A percentile compares a stretch with the other conserved stretches of the same genome.
These are phyloP conservation scores for Meandrina meandrites DNA, from an alignment of 92 coral and sea anemone genomes.

Conservation along the genomic window DNA sequence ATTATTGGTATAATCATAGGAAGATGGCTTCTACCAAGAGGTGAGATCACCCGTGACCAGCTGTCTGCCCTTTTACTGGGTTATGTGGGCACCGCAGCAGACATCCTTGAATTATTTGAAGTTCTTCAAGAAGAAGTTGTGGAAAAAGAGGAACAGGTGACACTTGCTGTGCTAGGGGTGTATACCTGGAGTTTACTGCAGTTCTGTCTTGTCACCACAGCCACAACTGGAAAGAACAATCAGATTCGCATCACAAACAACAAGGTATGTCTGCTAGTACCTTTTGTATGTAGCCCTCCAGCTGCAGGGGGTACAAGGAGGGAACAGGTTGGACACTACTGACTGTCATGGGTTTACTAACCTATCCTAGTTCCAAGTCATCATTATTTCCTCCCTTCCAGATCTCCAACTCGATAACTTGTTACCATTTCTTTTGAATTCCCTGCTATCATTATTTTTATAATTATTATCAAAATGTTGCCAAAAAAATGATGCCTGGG, in stretches of 20 bases:
- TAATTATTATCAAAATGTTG: no score
- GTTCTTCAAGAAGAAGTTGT: conserved; percentile 86
- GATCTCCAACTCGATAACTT: no score
- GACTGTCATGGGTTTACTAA: no score
- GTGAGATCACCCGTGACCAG: conserved; percentile 98
- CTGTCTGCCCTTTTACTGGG: conserved; percentile 96
- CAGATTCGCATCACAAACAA: conserved; percentile 80
- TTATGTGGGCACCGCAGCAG: conserved; percentile 99
- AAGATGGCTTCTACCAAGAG: conserved; percentile 97
- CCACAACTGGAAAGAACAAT: conserved; percentile 94
- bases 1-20: conserved; percentile 91
- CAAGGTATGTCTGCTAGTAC: conserved; percentile 62
- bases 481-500: not conserved
- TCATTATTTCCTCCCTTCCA: no score
- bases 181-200: conserved; percentile 95
- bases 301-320: no score
- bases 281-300: not conserved
- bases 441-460: no score
- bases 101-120: conserved; percentile 92
- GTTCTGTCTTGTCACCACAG: conserved; percentile 98
- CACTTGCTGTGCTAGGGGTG: conserved; percentile 86
- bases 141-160: conserved; percentile 63
- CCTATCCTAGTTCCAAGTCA: no score
- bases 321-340: no score
- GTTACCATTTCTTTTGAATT: no score